Percentiles rank a stretch among this genome's conserved stretches.
Conservation (phyloP, 2,797 vertebrate genomes). For the Lithobates pipiens region DNA sequence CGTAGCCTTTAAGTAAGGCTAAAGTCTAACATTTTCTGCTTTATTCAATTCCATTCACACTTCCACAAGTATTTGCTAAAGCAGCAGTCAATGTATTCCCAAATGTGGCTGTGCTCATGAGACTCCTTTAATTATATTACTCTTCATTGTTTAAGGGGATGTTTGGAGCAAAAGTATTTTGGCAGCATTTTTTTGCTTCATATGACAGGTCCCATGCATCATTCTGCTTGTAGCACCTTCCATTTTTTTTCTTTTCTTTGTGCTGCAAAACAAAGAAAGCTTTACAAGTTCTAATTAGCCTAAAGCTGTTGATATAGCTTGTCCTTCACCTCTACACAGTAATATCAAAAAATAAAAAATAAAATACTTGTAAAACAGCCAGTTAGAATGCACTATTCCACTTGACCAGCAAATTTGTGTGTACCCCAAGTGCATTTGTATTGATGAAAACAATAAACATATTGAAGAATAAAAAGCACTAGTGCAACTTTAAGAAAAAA, state of each 20-base stretch:
- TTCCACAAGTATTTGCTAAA: not conserved
- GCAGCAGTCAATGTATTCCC: not conserved
- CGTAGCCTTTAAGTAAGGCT: no score
- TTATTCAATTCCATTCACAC: no score
- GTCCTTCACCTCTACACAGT: not conserved
- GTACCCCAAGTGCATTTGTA: no score
- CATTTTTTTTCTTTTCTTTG: not conserved
- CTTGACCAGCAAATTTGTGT: no score
- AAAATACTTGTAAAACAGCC: no score
- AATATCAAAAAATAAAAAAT: no score
- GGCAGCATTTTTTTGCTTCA: not conserved
- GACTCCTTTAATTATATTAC: not conserved
- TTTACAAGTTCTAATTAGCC: slow-evolving; percentile 12
- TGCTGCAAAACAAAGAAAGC: not conserved
- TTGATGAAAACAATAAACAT: no score
- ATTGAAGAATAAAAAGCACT: no score
- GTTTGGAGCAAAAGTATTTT: not conserved
- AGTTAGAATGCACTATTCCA: no score
- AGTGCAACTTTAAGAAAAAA: no score
- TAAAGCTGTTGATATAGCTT: not conserved
- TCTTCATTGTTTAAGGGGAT: not conserved
- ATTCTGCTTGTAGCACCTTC: not conserved
- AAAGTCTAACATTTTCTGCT: no score
- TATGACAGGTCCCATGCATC: not conserved
- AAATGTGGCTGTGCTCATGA: not conserved